Conservation (phyloP, 2,113 vertebrate genomes). For the Notarius lentiginosus region DNA sequence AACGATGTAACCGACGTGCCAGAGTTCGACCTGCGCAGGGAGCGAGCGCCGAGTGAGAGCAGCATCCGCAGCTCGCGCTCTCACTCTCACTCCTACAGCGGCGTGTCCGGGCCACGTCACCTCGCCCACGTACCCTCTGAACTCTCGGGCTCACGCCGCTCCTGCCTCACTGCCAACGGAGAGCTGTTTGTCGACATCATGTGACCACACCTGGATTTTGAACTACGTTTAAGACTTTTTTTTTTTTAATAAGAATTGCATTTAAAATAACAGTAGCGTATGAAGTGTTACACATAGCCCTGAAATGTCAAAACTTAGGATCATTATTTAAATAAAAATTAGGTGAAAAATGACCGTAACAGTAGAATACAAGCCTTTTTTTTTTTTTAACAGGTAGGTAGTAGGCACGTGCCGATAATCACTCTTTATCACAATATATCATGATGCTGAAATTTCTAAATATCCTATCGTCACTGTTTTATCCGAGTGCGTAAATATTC, state of each 20-base stretch:
- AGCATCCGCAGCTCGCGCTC: constrained; percentile 86
- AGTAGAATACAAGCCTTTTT: neutral
- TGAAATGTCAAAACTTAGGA: neutral
- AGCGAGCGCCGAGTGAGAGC: constrained; percentile 79
- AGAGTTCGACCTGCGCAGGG: constrained; percentile 84
- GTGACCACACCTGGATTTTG: constrained; percentile 70
- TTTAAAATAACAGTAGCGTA: constrained; percentile 39
- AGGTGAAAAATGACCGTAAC: neutral
- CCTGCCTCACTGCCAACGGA: constrained; percentile 95
- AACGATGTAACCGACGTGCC: constrained; percentile 83
- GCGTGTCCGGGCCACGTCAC: constrained; percentile 81
- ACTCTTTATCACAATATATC: neutral
- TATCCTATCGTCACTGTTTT: neutral
- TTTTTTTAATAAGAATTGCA: neutral
- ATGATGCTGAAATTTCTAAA: neutral
- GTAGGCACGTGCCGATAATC: neutral
- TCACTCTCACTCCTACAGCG: constrained; percentile 81
- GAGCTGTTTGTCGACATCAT: constrained; percentile 99
- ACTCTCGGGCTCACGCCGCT: constrained; percentile 96
- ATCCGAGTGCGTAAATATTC: too few species aligned
- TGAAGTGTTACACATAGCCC: constrained; percentile 20
- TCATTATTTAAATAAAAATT: constrained; percentile 12
- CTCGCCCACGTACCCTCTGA: constrained; percentile 89
- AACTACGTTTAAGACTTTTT: neutral
- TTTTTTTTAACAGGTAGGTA: neutral